A percentile compares a stretch with the other conserved stretches of the same genome.
Evolutionary conservation across 2,888 invertebrate genomes (phyloP).

Genomic region (Sminthurinus aureus): DNA sequence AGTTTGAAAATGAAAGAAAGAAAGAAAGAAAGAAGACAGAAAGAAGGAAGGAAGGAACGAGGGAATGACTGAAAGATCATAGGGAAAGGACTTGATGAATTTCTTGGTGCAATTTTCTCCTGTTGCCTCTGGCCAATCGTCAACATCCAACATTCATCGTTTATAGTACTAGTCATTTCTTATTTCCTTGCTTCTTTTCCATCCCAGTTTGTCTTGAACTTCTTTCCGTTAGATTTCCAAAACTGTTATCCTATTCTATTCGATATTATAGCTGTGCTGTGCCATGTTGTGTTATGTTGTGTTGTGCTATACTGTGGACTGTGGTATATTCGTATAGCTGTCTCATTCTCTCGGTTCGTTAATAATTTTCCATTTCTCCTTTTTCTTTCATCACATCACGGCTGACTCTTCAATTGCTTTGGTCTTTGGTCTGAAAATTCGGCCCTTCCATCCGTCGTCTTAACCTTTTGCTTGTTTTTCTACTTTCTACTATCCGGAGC

Average conservation of each 20-base stretch:
- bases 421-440: conserved; percentile 7
- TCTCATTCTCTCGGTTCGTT: conserved; percentile 11
- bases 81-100: conserved; percentile 38
- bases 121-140: conserved; percentile 33
- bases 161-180: not conserved
- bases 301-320: not conserved
- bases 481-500: not conserved
- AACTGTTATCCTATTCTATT: too few relatives aligned
- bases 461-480: conserved; percentile 10
- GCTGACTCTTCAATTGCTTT: conserved; percentile 10
- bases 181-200: conserved; percentile 6
- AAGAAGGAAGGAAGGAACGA: not conserved
- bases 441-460: too few relatives aligned
- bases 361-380: conserved; percentile 2
- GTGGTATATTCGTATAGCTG: not conserved
- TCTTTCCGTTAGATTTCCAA: not conserved
- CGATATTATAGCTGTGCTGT: too few relatives aligned
- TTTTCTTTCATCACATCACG: not conserved
- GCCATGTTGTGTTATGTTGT: too few relatives aligned
- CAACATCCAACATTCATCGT: not conserved
- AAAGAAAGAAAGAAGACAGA: not conserved
- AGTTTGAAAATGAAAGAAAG: conserved; percentile 4
- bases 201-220: not conserved
- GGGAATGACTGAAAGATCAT: conserved; percentile 24
- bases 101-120: conserved; percentile 44